A percentile compares a stretch with the other conserved stretches of the same genome.
These are phyloP conservation scores for Parauchenoglanis punctatus DNA, from an alignment of 2,797 vertebrate species.

Conservation along the genomic window DNA sequence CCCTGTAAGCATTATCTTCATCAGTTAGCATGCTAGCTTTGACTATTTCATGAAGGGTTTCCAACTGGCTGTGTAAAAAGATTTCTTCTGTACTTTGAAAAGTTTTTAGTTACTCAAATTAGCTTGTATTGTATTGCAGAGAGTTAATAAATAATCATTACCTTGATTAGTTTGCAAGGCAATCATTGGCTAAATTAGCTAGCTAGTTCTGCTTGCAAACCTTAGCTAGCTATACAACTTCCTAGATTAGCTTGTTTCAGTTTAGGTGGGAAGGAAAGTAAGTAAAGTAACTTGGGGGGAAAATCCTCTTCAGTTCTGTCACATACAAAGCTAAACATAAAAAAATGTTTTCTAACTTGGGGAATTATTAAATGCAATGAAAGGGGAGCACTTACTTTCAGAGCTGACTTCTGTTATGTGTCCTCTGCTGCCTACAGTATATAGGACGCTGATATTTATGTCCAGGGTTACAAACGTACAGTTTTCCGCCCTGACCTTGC, in stretches of 20 bases:
- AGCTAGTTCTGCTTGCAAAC: neutral
- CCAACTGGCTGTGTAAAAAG: too few relatives aligned
- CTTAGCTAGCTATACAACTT: neutral
- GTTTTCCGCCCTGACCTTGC: neutral
- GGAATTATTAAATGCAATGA: neutral
- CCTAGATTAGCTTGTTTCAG: neutral
- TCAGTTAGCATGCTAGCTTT: too few relatives aligned
- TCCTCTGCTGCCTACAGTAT: neutral
- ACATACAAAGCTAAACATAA: neutral
- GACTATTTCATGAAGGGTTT: too few relatives aligned
- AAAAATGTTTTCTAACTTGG: neutral
- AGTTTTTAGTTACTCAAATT: too few relatives aligned
- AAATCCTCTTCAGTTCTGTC: neutral
- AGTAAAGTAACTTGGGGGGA: neutral
- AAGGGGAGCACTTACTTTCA: neutral
- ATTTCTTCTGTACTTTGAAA: too few relatives aligned
- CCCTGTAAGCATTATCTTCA: too few relatives aligned
- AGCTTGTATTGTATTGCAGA: too few relatives aligned
- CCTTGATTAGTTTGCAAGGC: neutral
- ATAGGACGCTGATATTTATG: neutral
- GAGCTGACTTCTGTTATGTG: neutral
- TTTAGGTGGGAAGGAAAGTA: neutral
- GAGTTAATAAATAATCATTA: neutral
- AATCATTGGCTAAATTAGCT: neutral
- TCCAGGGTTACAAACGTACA: too few relatives aligned